Evolutionary conservation across 2,113 vertebrate species (phyloP).

Genomic region (Protobothrops flavoviridis): DNA sequence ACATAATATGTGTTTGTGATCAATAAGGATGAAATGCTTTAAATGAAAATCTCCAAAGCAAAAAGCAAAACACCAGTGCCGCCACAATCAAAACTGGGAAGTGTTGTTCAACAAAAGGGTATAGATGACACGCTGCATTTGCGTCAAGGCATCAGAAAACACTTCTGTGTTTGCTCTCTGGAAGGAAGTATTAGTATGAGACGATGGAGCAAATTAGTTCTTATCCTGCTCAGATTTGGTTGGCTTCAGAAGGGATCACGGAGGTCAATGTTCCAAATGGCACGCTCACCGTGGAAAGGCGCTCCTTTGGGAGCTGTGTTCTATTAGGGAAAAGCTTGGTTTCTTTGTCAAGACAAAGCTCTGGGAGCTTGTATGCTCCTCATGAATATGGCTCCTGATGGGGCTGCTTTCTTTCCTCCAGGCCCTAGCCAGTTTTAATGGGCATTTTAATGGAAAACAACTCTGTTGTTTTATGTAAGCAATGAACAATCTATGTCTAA

Average conservation of each 20-base stretch:
- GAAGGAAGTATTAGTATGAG: constrained; percentile 26
- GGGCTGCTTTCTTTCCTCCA: not conserved
- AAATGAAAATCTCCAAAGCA: too few species aligned
- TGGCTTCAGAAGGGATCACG: constrained; percentile 12
- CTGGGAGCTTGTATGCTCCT: not conserved
- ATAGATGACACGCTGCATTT: not conserved
- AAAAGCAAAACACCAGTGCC: not conserved
- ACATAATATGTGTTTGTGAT: not conserved
- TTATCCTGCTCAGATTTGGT: constrained; percentile 24
- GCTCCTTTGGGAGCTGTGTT: constrained; percentile 8
- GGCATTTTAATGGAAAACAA: not conserved
- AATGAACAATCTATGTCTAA: not conserved
- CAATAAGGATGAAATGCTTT: not conserved
- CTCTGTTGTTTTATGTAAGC: not conserved
- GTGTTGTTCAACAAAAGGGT: not conserved
- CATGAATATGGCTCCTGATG: not conserved
- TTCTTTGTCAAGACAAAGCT: constrained; percentile 10
- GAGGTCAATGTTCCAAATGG: constrained; percentile 24
- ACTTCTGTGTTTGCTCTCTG: constrained; percentile 2
- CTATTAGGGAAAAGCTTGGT: not conserved
- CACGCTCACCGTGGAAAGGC: constrained; percentile 1
- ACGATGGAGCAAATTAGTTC: constrained; percentile 25
- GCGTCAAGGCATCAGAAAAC: not conserved
- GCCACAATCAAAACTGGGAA: not conserved
- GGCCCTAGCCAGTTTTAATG: not conserved